Percentiles rank a stretch among this genome's conserved stretches.
Evolutionary conservation across 2,113 vertebrate genomes (phyloP).

Genomic region (Ivindomyrus marchei): DNA sequence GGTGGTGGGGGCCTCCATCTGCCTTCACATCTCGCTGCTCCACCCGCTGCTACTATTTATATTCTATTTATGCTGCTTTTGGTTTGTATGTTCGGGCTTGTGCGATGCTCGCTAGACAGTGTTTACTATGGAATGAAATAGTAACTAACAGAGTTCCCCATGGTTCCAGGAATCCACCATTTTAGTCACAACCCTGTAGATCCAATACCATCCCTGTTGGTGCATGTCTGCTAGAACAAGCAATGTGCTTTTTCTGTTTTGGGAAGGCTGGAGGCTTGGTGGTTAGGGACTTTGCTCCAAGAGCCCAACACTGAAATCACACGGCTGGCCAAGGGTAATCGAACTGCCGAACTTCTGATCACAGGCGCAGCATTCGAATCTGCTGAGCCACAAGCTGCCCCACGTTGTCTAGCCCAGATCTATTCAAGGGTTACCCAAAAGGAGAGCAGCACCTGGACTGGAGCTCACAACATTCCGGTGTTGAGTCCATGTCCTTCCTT

Average conservation of each 20-base stretch:
- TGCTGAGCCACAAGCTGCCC: background rate
- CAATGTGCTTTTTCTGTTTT: background rate
- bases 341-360: background rate
- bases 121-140: background rate
- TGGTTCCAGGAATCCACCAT: background rate
- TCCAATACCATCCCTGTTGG: background rate
- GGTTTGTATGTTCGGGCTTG: background rate
- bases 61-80: background rate
- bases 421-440: background rate
- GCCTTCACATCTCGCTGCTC: background rate
- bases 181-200: background rate
- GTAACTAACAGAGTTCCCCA: background rate
- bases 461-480: background rate
- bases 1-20: background rate
- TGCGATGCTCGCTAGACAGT: background rate
- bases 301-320: background rate
- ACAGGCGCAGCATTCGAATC: background rate
- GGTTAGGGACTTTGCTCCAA: background rate
- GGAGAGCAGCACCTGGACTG: background rate
- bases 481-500: background rate
- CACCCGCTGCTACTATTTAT: background rate
- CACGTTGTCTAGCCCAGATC: background rate
- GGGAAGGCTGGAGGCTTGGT: background rate
- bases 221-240: background rate
- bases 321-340: background rate